A percentile compares a stretch with the other conserved stretches of the same genome.
Evolutionary conservation across 2,113 vertebrate genomes (phyloP).

Genomic region (Anguilla rostrata): DNA sequence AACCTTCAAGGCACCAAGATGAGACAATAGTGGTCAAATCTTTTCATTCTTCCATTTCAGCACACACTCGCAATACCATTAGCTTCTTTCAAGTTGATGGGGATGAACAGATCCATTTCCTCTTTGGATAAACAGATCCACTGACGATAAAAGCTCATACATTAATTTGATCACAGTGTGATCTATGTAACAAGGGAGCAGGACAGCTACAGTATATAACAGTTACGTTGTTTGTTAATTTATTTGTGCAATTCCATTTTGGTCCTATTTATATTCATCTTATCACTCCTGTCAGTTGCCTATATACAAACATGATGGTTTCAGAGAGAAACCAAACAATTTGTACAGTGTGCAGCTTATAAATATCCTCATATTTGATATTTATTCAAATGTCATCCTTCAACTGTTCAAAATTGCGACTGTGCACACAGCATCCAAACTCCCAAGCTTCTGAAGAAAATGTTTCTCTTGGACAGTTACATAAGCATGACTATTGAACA

Average conservation of each 20-base stretch:
- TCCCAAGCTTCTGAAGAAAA: neutral
- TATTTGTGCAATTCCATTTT: neutral
- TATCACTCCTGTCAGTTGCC: neutral
- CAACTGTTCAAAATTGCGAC: neutral
- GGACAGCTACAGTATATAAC: neutral
- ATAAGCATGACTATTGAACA: neutral
- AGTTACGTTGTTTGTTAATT: neutral
- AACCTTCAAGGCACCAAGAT: constrained; percentile 64
- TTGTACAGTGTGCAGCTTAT: neutral
- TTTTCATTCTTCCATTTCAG: neutral
- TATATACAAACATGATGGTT: too few species aligned
- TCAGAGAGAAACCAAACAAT: neutral
- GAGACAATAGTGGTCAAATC: neutral
- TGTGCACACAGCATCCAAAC: neutral
- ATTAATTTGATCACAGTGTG: neutral
- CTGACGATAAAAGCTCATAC: neutral
- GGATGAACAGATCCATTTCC: neutral
- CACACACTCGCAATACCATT: neutral
- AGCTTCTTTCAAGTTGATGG: neutral
- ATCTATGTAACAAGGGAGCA: neutral
- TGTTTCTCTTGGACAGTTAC: neutral
- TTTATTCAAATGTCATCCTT: constrained; percentile 12
- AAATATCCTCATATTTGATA: neutral
- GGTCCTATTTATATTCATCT: neutral
- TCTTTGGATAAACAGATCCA: neutral